Evolutionary conservation across 2,888 invertebrate species (phyloP).

Genomic region (Cryptus armator): DNA sequence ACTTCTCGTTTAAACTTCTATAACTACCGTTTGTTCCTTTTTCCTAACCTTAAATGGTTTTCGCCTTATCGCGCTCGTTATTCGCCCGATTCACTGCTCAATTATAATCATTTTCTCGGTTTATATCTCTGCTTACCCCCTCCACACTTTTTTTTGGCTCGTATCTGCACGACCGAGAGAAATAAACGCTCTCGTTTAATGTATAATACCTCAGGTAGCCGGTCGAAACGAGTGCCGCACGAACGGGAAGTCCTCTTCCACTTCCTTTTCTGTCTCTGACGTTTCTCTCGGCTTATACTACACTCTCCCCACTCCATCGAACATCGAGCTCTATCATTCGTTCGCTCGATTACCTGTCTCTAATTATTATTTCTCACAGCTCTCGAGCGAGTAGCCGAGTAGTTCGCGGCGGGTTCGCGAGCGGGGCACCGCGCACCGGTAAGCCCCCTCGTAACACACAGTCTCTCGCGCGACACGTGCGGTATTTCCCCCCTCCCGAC

Average conservation of each 20-base stretch:
- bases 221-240: background rate
- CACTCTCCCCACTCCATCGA: background rate
- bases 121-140: background rate
- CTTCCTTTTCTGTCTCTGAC: conserved; percentile 24
- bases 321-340: conserved; percentile 30
- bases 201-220: background rate
- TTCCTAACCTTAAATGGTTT: background rate
- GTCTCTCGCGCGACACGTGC: conserved; percentile 44
- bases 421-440: conserved; percentile 44
- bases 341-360: conserved; percentile 54
- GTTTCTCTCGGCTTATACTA: conserved; percentile 8
- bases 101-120: conserved; percentile 33
- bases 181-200: conserved; percentile 8
- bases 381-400: conserved; percentile 26
- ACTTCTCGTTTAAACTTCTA: conserved; percentile 1
- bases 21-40: background rate
- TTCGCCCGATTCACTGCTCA: conserved; percentile 27
- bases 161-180: background rate
- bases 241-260: conserved; percentile 29
- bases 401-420: conserved; percentile 32
- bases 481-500: conserved; percentile 15
- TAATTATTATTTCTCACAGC: conserved; percentile 58
- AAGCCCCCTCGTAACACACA: conserved; percentile 21
- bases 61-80: conserved; percentile 32
- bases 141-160: background rate